Conservation (phyloP, 2,888 invertebrate species). For the Steinernema scapterisci region DNA sequence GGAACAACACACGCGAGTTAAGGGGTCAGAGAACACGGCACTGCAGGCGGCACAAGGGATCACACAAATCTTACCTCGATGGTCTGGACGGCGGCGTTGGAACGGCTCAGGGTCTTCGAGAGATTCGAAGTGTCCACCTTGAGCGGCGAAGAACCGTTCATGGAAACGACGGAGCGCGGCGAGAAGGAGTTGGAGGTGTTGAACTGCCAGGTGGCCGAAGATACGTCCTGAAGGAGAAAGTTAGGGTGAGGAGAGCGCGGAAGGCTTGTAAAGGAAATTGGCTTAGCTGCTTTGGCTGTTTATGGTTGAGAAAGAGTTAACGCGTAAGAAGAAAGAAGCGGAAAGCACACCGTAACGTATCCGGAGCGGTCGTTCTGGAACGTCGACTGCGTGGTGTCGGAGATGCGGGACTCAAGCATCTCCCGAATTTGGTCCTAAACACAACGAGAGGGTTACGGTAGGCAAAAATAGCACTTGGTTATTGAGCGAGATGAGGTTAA, state of each 20-base stretch:
- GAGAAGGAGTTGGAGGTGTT: conserved; percentile 59
- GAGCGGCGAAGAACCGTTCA: conserved; percentile 54
- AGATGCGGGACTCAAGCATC: conserved; percentile 57
- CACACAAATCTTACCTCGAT: neutral
- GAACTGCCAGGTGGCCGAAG: conserved; percentile 66
- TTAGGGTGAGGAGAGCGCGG: neutral
- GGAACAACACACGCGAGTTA: neutral
- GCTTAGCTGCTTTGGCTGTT: neutral
- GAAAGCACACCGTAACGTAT: conserved; percentile 57
- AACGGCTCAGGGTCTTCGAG: conserved; percentile 52
- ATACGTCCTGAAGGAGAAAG: conserved; percentile 54
- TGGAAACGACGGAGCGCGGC: conserved; percentile 64
- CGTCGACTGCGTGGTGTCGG: conserved; percentile 50
- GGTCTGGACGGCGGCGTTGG: conserved; percentile 47
- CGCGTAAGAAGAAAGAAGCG: neutral
- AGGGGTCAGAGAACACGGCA: neutral
- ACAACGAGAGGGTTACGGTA: conserved; percentile 32
- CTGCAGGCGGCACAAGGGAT: neutral
- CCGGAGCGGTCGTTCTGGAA: conserved; percentile 57
- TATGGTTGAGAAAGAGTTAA: conserved; percentile 17
- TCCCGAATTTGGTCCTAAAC: conserved; percentile 47
- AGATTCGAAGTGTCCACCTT: conserved; percentile 46
- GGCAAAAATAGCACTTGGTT: neutral
- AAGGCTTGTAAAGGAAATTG: neutral
- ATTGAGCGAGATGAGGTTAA: neutral